A percentile compares a stretch with the other conserved stretches of the same genome.
These are phyloP conservation scores for Sinocyclocheilus anshuiensis DNA, from an alignment of 2,113 vertebrate genomes.

Conservation along the genomic window DNA sequence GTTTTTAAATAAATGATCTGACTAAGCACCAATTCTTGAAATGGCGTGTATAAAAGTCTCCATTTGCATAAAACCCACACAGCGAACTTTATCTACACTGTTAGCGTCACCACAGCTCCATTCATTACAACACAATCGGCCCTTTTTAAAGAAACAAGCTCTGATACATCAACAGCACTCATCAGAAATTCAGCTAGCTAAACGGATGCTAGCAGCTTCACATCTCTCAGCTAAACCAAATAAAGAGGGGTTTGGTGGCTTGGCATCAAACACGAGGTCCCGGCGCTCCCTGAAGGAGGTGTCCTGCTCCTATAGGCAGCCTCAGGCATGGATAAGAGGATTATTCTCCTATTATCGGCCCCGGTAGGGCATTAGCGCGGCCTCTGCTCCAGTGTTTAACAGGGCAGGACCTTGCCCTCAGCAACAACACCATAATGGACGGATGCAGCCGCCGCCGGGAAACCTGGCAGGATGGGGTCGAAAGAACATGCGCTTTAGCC, in stretches of 20 bases:
- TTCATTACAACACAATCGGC: not conserved
- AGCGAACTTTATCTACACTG: not conserved
- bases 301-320: slow-evolving; percentile 49
- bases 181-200: not conserved
- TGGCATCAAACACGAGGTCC: not conserved
- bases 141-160: not conserved
- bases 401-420: slow-evolving; percentile 72
- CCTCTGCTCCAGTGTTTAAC: slow-evolving; percentile 65
- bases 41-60: no score
- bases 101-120: not conserved
- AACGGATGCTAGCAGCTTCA: not conserved
- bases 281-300: not conserved
- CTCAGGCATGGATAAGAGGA: slow-evolving; percentile 76
- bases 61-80: no score
- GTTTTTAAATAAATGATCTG: no score
- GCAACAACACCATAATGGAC: slow-evolving; percentile 48
- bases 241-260: not conserved
- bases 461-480: slow-evolving; percentile 9
- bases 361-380: slow-evolving; percentile 65
- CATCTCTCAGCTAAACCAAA: not conserved
- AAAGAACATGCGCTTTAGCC: not conserved
- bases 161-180: not conserved
- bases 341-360: slow-evolving; percentile 76
- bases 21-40: no score
- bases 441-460: not conserved